Evolutionary conservation across 2,888 invertebrate species (phyloP), one percentile per base, ranked within the genome.

Genomic region (Siphlonurus alternatus): DNA sequence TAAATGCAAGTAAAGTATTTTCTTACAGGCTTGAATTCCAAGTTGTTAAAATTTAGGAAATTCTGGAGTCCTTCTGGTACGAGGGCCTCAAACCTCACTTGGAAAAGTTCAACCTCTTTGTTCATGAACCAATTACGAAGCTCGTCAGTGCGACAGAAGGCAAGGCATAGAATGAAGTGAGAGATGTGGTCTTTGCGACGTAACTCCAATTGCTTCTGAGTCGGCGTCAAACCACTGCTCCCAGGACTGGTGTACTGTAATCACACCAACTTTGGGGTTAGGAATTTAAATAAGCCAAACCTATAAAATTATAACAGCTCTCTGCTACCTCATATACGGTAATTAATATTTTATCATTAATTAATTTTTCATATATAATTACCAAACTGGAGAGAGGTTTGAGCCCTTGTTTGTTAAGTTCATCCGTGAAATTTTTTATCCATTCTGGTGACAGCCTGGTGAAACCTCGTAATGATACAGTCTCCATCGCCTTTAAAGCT

Each of bases 151-250:
- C 89, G 82, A 73, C 94, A 96, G 75, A 93, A 97, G 0, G 93
- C 93, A 65, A 99, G 76, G 64, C 96, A 81, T 2, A 98, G 78
- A 70, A 97, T 90, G 74, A 89, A 97, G 75, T 99, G 98, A 0
- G 97, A 93, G 62, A 96, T 82, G 71, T 91, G 88, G 76, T 99
- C 98, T 67, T 83, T 82, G 38, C 83, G 81, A 64, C 90, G 80
- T 1, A 83, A 83, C 72, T 85, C 82, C 7, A 20, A n/a, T 5
- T 38, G 5, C 38, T 38, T 38, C 15, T 38, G 5, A 51, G 10
- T 51, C n/a, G 53, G 53, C n/a, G 53, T 51, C 20, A 22, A 20
- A 20, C n/a, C 56, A 56, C 15, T 7, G n/a, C 7, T 22, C 15
- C 56, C 56, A 20, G 56, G 56, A 56, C 56, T 56, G 56, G 56